Percentiles rank a stretch among this genome's conserved stretches.
Evolutionary conservation across 2,113 vertebrate species (phyloP).

Genomic region (Zeus faber): DNA sequence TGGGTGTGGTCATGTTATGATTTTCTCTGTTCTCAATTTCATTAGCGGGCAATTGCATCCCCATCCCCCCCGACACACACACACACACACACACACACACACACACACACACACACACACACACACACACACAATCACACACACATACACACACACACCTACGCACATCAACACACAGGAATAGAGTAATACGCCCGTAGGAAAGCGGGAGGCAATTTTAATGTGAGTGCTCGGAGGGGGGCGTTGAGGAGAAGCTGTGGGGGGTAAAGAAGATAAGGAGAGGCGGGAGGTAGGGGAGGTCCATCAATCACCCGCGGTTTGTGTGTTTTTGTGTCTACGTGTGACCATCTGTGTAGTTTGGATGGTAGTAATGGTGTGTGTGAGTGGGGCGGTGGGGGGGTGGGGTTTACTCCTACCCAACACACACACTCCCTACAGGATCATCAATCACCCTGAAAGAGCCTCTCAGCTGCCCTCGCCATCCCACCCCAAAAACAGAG

Average conservation of each 20-base stretch:
- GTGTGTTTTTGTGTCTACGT: background rate
- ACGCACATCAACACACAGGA: no score
- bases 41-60: background rate
- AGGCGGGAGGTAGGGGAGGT: background rate
- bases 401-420: no score
- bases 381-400: background rate
- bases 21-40: background rate
- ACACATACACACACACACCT: no score
- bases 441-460: no score
- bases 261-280: background rate
- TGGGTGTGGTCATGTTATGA: no score
- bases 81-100: background rate
- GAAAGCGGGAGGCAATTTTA: slow-evolving; percentile 23
- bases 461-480: no score
- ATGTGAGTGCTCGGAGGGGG: slow-evolving; percentile 39
- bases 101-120: background rate
- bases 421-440: no score
- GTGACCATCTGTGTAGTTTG: slow-evolving; percentile 10
- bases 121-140: no score
- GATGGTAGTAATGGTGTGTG: background rate
- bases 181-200: slow-evolving; percentile 1
- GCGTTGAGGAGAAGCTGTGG: background rate
- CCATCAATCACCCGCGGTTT: slow-evolving; percentile 54
- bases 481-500: no score
- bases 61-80: no score